phyloP scores from a whole-genome alignment of 2,888 invertebrate genomes.

The Limnephilus marmoratus region DNA sequence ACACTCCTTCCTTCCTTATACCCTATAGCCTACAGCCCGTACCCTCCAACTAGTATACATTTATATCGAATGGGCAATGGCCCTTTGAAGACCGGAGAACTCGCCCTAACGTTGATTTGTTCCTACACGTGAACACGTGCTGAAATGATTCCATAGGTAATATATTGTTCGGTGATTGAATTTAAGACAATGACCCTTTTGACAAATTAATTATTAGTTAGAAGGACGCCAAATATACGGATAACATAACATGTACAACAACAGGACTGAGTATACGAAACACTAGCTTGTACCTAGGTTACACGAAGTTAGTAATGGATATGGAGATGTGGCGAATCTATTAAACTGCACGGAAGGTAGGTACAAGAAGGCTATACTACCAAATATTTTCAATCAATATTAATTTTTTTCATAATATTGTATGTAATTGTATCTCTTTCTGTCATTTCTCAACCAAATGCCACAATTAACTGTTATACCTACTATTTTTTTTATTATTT shows the following conservation, averaged over 20 bases:
- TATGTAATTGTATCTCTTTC: too few relatives aligned
- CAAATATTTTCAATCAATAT: too few relatives aligned
- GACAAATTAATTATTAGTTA: background rate
- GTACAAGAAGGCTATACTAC: too few relatives aligned
- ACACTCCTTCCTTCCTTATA: slow-evolving; percentile 26
- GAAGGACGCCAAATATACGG: background rate
- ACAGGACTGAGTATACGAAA: too few relatives aligned
- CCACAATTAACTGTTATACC: too few relatives aligned
- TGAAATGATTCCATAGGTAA: background rate
- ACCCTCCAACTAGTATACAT: slow-evolving; percentile 52
- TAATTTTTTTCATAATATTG: too few relatives aligned
- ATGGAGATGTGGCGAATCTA: too few relatives aligned
- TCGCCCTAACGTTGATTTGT: background rate
- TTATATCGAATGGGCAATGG: slow-evolving; percentile 35
- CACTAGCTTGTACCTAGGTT: too few relatives aligned
- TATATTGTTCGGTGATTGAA: background rate
- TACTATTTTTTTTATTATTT: too few relatives aligned
- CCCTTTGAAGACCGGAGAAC: slow-evolving; percentile 26
- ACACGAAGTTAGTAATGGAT: too few relatives aligned
- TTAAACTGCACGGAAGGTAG: too few relatives aligned
- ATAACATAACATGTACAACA: background rate
- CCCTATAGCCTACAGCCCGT: background rate
- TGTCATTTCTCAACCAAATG: too few relatives aligned
- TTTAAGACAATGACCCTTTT: background rate
- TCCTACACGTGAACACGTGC: background rate